phyloP scores from a whole-genome alignment of 2,113 vertebrate species.

The Theristicus caerulescens region DNA sequence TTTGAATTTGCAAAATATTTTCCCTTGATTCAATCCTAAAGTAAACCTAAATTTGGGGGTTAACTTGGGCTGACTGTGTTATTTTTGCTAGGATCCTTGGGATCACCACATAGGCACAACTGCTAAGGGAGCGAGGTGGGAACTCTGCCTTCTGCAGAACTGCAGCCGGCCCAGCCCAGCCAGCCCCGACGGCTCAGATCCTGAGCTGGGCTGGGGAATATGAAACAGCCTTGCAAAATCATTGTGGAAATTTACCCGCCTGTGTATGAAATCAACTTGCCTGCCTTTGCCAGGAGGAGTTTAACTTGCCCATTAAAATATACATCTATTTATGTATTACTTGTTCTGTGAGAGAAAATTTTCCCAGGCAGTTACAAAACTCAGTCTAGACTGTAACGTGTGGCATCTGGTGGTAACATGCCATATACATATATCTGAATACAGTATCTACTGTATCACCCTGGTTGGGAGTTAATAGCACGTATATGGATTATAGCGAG shows the following conservation, averaged over 20 bases:
- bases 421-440: conserved; percentile 54
- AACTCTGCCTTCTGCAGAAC: not conserved
- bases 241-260: conserved; percentile 65
- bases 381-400: conserved; percentile 58
- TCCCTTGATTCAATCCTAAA: not conserved
- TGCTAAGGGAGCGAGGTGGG: not conserved
- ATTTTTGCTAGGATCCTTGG: not conserved
- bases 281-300: conserved; percentile 66
- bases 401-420: conserved; percentile 62
- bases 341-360: conserved; percentile 61
- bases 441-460: not conserved
- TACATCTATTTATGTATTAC: conserved; percentile 65
- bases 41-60: not conserved
- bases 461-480: not conserved
- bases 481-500: not conserved
- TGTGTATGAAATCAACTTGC: conserved; percentile 54
- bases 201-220: not conserved
- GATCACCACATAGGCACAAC: not conserved
- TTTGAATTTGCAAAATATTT: not conserved
- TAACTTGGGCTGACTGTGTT: not conserved
- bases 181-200: not conserved
- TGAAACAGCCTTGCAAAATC: conserved; percentile 65
- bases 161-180: not conserved
- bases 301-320: conserved; percentile 67
- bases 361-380: conserved; percentile 67